Conservation (phyloP, 2,797 vertebrate genomes). For the Bryconaethiops microstoma region DNA sequence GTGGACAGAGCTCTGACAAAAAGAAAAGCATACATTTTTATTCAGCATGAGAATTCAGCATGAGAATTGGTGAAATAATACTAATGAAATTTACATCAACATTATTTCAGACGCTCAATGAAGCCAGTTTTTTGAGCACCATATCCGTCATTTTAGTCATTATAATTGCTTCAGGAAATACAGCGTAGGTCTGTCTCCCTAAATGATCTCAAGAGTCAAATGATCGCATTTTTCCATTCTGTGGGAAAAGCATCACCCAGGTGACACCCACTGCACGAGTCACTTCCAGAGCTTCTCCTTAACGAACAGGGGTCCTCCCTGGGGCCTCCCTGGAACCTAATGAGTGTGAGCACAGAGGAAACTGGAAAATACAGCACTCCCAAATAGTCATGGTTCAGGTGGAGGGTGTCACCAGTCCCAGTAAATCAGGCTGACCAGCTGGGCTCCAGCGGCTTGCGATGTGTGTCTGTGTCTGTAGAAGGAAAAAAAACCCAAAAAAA, state of each 20-base stretch:
- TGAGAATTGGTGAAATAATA: neutral
- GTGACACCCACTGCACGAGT: slow-evolving; percentile 51
- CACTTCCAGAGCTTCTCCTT: slow-evolving; percentile 46
- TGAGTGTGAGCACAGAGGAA: slow-evolving; percentile 62
- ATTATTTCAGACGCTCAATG: neutral
- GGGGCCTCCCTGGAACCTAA: slow-evolving; percentile 62
- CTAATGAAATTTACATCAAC: neutral
- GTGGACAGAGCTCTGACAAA: neutral
- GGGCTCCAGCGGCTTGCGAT: slow-evolving; percentile 41
- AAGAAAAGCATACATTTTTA: neutral
- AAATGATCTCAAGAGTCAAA: slow-evolving; percentile 32
- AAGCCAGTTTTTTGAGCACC: neutral
- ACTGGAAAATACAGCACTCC: slow-evolving; percentile 60
- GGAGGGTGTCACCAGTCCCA: slow-evolving; percentile 47
- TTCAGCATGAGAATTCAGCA: neutral
- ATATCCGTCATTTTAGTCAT: neutral
- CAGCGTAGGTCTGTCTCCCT: neutral
- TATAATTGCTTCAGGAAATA: neutral
- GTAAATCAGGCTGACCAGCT: slow-evolving; percentile 59
- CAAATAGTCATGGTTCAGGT: slow-evolving; percentile 62
- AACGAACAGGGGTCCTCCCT: slow-evolving; percentile 50
- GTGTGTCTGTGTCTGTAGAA: slow-evolving; percentile 35
- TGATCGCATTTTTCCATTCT: slow-evolving; percentile 30
- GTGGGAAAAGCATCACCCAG: slow-evolving; percentile 51
- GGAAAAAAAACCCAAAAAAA: slow-evolving; percentile 6